phyloP scores from a whole-genome alignment of 2,888 invertebrate species.

The Calephelis perditalis region DNA sequence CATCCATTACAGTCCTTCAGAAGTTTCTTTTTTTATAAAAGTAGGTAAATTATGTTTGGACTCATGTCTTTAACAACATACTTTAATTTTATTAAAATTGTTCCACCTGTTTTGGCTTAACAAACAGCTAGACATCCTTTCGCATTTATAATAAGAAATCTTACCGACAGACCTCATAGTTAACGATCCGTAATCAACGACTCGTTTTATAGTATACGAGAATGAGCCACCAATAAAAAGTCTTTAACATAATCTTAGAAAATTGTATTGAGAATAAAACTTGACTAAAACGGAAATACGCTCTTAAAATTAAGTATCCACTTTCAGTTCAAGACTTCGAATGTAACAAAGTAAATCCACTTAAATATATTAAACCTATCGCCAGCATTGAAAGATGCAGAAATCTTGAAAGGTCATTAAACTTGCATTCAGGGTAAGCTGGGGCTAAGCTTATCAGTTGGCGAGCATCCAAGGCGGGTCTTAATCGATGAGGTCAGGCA shows the following conservation, averaged over 20 bases:
- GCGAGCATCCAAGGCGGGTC: constrained; percentile 59
- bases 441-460: constrained; percentile 66
- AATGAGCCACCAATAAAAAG: background rate
- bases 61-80: too few species aligned
- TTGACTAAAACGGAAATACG: background rate
- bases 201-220: too few species aligned
- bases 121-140: too few species aligned
- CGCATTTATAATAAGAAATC: too few species aligned
- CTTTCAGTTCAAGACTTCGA: constrained; percentile 11
- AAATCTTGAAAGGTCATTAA: constrained; percentile 62
- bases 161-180: too few species aligned
- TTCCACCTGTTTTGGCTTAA: too few species aligned
- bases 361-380: constrained; percentile 35
- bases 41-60: too few species aligned
- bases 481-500: constrained; percentile 52
- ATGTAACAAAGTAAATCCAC: constrained; percentile 20
- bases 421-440: constrained; percentile 58
- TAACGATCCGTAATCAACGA: too few species aligned
- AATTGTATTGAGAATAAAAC: background rate
- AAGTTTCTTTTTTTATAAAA: too few species aligned
- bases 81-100: too few species aligned
- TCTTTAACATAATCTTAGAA: background rate
- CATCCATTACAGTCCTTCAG: too few species aligned
- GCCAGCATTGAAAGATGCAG: constrained; percentile 39
- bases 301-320: background rate